These are phyloP conservation scores for Pipistrellus kuhlii DNA, from an alignment of 2,797 vertebrate genomes.

Conservation along the genomic window DNA sequence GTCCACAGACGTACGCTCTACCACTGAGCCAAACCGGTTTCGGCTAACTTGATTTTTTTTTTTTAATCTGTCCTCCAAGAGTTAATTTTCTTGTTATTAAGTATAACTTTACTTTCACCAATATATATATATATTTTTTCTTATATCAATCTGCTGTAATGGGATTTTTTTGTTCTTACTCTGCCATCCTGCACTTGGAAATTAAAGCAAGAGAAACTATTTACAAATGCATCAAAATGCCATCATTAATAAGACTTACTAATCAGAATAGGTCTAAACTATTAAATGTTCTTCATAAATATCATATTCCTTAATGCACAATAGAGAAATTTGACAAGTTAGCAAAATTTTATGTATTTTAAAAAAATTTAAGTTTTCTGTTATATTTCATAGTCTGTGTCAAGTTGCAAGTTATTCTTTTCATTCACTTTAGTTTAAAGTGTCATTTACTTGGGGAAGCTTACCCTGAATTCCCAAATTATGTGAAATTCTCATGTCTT, in stretches of 20 bases:
- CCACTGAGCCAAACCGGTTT: too few relatives aligned
- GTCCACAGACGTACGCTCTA: too few relatives aligned
- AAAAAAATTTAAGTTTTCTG: not conserved
- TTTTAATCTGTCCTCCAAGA: not conserved
- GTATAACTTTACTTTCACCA: constrained; percentile 6
- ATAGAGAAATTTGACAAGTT: constrained; percentile 30
- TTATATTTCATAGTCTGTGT: constrained; percentile 51
- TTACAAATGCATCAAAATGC: constrained; percentile 24
- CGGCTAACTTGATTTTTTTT: not conserved
- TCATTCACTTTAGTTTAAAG: constrained; percentile 42
- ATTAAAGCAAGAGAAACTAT: constrained; percentile 45
- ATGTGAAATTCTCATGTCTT: not conserved
- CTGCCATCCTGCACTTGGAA: constrained; percentile 36
- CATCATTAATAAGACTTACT: constrained; percentile 3
- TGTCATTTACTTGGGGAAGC: not conserved
- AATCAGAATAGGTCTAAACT: not conserved
- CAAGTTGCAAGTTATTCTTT: constrained; percentile 22
- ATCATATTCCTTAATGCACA: not conserved
- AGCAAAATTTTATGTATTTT: not conserved
- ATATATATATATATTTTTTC: not conserved
- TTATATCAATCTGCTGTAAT: not conserved
- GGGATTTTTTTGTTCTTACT: not conserved
- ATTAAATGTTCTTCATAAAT: not conserved
- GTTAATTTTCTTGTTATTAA: constrained; percentile 42
- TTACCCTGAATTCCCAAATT: constrained; percentile 49